Evolutionary conservation across 2,888 invertebrate genomes (phyloP).

Genomic region (Lasioglossum villosulum): DNA sequence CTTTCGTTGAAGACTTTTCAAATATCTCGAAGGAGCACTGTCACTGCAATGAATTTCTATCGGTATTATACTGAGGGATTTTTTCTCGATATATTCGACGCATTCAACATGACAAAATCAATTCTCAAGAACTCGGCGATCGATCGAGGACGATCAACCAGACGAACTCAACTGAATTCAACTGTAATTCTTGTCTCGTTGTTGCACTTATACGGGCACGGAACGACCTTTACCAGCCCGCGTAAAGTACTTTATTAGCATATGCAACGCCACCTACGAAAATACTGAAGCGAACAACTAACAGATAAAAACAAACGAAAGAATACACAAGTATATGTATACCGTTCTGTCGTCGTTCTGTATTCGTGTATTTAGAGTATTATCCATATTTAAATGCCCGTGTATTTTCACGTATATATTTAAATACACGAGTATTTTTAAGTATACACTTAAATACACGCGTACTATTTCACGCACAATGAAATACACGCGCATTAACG

Average conservation of each 20-base stretch:
- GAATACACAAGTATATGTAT: not conserved
- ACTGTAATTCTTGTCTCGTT: not conserved
- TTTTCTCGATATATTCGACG: not conserved
- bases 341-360: not conserved
- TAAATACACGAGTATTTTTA: no score
- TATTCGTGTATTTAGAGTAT: not conserved
- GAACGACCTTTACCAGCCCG: conserved; percentile 32
- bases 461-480: no score
- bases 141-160: not conserved
- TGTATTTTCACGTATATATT: no score
- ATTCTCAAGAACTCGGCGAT: conserved; percentile 1
- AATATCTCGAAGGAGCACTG: not conserved
- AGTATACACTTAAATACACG: no score
- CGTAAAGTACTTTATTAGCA: conserved; percentile 33
- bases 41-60: not conserved
- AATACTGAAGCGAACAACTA: not conserved
- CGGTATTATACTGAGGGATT: not conserved
- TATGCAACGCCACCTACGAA: conserved; percentile 35
- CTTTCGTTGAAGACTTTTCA: not conserved
- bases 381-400: not conserved
- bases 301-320: not conserved
- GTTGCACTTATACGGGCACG: not conserved
- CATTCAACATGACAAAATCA: not conserved
- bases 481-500: no score
- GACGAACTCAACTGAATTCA: not conserved